phyloP scores from a whole-genome alignment of 2,113 vertebrate genomes.

The Riparia riparia region DNA sequence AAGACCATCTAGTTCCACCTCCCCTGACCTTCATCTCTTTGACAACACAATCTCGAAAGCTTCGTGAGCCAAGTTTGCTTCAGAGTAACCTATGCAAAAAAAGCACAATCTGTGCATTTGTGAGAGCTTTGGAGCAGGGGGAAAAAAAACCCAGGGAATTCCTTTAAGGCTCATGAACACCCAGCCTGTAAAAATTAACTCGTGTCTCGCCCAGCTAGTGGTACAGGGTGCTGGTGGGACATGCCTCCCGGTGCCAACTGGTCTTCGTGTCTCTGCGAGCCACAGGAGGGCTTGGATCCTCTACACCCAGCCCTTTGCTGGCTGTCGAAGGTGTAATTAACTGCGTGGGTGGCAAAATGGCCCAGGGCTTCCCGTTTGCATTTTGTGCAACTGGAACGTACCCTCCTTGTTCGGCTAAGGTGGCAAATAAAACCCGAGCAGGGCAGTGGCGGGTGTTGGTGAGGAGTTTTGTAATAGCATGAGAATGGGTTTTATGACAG shows the following conservation, averaged over 20 bases:
- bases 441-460: slow-evolving; percentile 23
- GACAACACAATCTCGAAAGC: slow-evolving; percentile 36
- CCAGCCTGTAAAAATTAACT: background rate
- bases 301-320: slow-evolving; percentile 15
- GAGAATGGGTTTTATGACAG: slow-evolving; percentile 67
- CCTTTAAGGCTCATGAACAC: background rate
- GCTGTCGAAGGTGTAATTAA: slow-evolving; percentile 49
- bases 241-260: background rate
- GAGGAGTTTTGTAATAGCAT: slow-evolving; percentile 59
- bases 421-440: slow-evolving; percentile 54
- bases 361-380: slow-evolving; percentile 28
- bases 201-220: background rate
- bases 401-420: slow-evolving; percentile 35
- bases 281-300: slow-evolving; percentile 53
- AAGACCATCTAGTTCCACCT: background rate
- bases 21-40: background rate
- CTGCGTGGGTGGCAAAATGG: slow-evolving; percentile 51
- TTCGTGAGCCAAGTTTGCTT: background rate
- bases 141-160: background rate
- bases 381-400: slow-evolving; percentile 57
- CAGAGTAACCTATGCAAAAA: background rate
- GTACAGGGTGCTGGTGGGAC: background rate
- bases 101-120: background rate
- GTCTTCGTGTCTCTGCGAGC: slow-evolving; percentile 64
- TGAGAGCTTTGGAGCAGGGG: background rate